Evolutionary conservation across 2,888 invertebrate genomes (phyloP).

Genomic region (Drosophila kambysellisi): DNA sequence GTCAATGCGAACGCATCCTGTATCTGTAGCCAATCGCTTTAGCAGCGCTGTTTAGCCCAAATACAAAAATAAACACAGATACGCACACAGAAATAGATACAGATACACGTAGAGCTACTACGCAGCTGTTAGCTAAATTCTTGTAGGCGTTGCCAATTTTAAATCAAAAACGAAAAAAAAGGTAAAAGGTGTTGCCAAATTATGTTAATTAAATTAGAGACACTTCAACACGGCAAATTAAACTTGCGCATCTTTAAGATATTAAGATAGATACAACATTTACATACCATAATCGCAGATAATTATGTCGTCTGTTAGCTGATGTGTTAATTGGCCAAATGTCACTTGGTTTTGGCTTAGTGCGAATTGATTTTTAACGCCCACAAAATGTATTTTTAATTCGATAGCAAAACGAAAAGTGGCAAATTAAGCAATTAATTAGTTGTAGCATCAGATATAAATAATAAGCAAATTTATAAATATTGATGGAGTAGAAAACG

Average conservation of each 20-base stretch:
- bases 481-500: background rate
- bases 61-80: conserved; percentile 46
- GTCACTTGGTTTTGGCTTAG: conserved; percentile 36
- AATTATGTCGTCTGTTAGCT: conserved; percentile 29
- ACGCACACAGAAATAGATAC: conserved; percentile 6
- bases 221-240: conserved; percentile 2
- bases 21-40: conserved; percentile 65
- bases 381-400: conserved; percentile 37
- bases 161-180: conserved; percentile 22
- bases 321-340: conserved; percentile 61
- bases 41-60: conserved; percentile 73
- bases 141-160: conserved; percentile 51
- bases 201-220: conserved; percentile 76
- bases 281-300: conserved; percentile 38
- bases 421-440: conserved; percentile 16
- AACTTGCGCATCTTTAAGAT: conserved; percentile 17
- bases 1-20: conserved; percentile 47
- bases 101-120: conserved; percentile 1
- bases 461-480: background rate
- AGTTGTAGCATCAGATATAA: background rate
- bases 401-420: conserved; percentile 6
- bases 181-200: conserved; percentile 74
- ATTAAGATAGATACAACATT: conserved; percentile 23
- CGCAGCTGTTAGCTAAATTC: conserved; percentile 32
- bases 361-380: conserved; percentile 69